Evolutionary conservation across 2,888 invertebrate genomes (phyloP).

Genomic region (Pelosia muscerda): DNA sequence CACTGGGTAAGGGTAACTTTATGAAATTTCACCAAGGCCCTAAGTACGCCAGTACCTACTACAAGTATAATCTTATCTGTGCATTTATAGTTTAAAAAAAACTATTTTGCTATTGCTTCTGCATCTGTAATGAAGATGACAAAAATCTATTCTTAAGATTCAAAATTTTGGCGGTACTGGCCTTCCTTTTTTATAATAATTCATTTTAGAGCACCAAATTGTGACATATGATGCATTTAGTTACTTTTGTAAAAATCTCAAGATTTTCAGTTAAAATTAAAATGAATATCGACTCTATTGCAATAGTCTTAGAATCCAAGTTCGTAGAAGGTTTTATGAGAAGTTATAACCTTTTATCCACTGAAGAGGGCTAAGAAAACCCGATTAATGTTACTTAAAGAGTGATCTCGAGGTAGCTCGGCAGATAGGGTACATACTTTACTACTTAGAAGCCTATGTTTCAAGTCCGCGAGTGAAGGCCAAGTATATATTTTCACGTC

Average conservation of each 20-base stretch:
- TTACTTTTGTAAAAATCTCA: conserved; percentile 44
- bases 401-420: conserved; percentile 73
- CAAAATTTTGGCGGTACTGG: conserved; percentile 17
- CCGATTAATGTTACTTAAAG: conserved; percentile 86
- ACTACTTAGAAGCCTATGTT: conserved; percentile 81
- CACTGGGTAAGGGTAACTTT: no score
- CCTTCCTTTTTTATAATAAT: conserved; percentile 47
- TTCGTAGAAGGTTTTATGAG: not conserved
- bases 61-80: no score
- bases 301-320: conserved; percentile 5
- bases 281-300: conserved; percentile 14
- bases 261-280: conserved; percentile 17
- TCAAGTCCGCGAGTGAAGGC: conserved; percentile 60
- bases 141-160: not conserved
- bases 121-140: not conserved
- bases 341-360: conserved; percentile 41
- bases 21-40: no score
- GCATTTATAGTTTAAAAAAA: not conserved
- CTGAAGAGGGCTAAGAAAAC: conserved; percentile 54
- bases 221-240: conserved; percentile 49
- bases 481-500: conserved; percentile 65
- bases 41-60: no score
- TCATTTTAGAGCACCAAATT: conserved; percentile 51
- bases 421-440: conserved; percentile 81
- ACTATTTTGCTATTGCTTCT: no score